Evolutionary conservation across 2,888 invertebrate genomes (phyloP).

Genomic region (Dinocampus coccinellae): DNA sequence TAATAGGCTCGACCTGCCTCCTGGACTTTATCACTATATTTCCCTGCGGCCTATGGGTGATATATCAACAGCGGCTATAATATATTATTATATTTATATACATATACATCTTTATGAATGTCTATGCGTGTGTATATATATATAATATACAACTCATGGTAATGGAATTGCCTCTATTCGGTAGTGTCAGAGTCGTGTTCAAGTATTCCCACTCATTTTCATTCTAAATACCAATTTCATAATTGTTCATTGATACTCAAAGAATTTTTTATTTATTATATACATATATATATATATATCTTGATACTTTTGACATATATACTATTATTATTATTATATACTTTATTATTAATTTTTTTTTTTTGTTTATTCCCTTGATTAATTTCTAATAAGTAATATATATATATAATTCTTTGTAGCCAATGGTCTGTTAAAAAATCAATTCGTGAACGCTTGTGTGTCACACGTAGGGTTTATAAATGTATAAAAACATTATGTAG

Average conservation of each 20-base stretch:
- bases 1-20: slow-evolving; percentile 38
- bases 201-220: background rate
- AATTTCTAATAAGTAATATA: background rate
- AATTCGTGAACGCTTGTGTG: background rate
- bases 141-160: background rate
- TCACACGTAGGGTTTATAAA: background rate
- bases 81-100: background rate
- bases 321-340: background rate
- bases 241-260: slow-evolving; percentile 13
- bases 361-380: background rate
- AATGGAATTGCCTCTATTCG: background rate
- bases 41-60: slow-evolving; percentile 5
- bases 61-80: background rate
- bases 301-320: background rate
- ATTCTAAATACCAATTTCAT: slow-evolving; percentile 3
- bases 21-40: slow-evolving; percentile 30
- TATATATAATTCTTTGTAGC: background rate
- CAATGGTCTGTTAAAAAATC: slow-evolving; percentile 16
- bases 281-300: background rate
- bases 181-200: background rate
- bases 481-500: background rate
- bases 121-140: background rate
- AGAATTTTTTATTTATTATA: background rate
- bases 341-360: background rate
- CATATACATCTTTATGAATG: background rate